Conservation (phyloP, 2,113 vertebrate species). For the Paramormyrops kingsleyae region DNA sequence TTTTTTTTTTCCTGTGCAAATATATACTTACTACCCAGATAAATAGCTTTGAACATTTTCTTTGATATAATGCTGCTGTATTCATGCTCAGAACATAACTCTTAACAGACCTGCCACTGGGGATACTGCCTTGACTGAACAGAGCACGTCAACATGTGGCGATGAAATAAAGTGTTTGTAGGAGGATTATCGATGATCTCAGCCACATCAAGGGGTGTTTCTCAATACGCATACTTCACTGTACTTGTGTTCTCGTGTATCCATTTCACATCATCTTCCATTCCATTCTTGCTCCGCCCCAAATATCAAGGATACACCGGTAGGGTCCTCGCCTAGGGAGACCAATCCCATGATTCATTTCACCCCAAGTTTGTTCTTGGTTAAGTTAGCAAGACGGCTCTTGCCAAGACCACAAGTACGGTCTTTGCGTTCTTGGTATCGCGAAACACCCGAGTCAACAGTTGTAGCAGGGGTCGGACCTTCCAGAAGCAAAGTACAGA, state of each 20-base stretch:
- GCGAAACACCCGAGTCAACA: neutral
- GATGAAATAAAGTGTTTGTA: neutral
- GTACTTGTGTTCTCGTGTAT: neutral
- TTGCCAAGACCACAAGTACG: neutral
- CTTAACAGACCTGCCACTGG: neutral
- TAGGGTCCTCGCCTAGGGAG: neutral
- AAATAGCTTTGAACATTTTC: neutral
- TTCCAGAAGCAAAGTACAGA: neutral
- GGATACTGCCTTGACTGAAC: neutral
- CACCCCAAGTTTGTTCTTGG: too few relatives aligned
- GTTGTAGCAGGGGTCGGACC: neutral
- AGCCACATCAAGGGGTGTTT: neutral
- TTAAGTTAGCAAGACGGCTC: neutral
- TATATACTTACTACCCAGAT: neutral
- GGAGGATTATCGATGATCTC: neutral
- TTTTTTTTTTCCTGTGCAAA: neutral
- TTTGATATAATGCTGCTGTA: neutral
- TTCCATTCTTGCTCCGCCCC: neutral
- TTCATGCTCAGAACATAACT: neutral
- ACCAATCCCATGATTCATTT: neutral
- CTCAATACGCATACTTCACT: neutral
- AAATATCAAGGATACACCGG: neutral
- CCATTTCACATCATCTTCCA: neutral
- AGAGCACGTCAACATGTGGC: neutral
- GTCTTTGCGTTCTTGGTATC: neutral